These are phyloP conservation scores for Halictus quadricinctus DNA, from an alignment of 2,888 invertebrate genomes.

Conservation along the genomic window DNA sequence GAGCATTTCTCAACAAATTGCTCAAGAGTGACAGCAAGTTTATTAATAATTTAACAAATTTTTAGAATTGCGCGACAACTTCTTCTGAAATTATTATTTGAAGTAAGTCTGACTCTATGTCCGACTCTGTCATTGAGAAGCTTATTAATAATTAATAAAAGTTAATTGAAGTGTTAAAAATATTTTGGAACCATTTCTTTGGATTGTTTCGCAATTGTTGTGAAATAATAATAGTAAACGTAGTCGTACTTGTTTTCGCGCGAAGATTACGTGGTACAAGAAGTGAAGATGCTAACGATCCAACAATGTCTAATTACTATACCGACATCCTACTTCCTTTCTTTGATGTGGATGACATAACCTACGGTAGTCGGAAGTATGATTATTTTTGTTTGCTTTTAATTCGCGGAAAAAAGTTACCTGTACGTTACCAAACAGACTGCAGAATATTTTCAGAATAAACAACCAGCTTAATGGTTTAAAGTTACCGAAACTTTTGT, in stretches of 20 bases:
- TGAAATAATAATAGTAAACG: background rate
- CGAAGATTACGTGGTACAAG: background rate
- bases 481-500: background rate
- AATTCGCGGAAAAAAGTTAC: background rate
- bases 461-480: background rate
- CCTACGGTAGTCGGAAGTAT: background rate
- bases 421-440: background rate
- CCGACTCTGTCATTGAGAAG: no score
- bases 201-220: background rate
- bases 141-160: no score
- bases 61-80: no score
- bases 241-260: background rate
- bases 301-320: slow-evolving; percentile 32
- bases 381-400: background rate
- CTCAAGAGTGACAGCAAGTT: no score
- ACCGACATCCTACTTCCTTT: slow-evolving; percentile 28
- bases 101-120: no score
- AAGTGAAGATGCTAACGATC: background rate
- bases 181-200: no score
- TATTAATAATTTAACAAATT: no score
- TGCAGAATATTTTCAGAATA: background rate
- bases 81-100: no score
- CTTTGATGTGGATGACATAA: slow-evolving; percentile 10
- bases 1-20: no score
- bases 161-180: no score